A percentile compares a stretch with the other conserved stretches of the same genome.
These are phyloP conservation scores for Allolobophora icterica DNA, from an alignment of 2,888 invertebrate species.

Conservation along the genomic window DNA sequence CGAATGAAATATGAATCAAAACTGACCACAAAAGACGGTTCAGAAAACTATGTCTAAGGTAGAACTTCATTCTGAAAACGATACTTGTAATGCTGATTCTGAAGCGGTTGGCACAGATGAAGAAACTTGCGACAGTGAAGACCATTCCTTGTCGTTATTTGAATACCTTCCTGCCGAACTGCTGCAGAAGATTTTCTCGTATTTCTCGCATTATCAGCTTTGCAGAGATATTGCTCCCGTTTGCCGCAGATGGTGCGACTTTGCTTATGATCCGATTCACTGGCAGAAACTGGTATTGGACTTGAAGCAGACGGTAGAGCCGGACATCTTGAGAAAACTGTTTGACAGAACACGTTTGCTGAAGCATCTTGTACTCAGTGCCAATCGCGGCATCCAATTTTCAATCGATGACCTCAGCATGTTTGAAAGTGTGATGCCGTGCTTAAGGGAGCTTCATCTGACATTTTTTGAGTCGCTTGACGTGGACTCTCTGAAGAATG, in stretches of 20 bases:
- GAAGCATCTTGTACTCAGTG: neutral
- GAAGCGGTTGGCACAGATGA: neutral
- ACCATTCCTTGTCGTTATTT: neutral
- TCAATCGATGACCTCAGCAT: neutral
- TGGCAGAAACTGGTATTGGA: slow-evolving; percentile 29
- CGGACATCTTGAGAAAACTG: neutral
- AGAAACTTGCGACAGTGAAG: neutral
- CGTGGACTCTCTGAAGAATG: neutral
- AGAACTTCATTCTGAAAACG: neutral
- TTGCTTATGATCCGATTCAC: slow-evolving; percentile 30
- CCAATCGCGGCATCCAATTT: neutral
- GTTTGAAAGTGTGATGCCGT: neutral
- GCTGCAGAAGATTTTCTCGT: slow-evolving; percentile 31
- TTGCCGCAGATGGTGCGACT: slow-evolving; percentile 20
- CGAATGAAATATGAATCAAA: neutral
- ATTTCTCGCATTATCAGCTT: slow-evolving; percentile 14
- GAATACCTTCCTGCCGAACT: slow-evolving; percentile 24
- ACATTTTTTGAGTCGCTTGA: neutral
- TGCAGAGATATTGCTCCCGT: slow-evolving; percentile 25
- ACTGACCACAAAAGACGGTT: neutral
- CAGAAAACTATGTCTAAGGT: neutral
- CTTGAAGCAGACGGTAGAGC: neutral
- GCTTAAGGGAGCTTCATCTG: slow-evolving; percentile 8
- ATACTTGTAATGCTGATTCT: neutral
- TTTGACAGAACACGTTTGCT: neutral